phyloP scores from a whole-genome alignment of 2,797 vertebrate species.

The Adelosebastes latens region DNA sequence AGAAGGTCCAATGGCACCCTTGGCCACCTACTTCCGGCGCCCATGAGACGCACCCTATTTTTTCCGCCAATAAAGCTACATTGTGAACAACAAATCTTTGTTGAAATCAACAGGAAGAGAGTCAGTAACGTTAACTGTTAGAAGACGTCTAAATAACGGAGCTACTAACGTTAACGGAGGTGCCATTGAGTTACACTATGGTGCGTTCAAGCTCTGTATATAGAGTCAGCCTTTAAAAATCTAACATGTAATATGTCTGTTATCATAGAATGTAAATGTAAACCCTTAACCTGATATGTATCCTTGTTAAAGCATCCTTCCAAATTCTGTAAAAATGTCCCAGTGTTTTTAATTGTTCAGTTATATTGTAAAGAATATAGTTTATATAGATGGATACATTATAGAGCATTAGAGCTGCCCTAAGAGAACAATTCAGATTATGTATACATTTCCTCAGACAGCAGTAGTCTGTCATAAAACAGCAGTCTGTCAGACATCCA shows the following conservation, averaged over 20 bases:
- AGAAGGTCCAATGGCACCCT: too few relatives aligned
- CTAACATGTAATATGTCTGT: background rate
- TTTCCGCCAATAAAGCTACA: too few relatives aligned
- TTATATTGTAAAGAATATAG: background rate
- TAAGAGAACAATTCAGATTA: slow-evolving; percentile 20
- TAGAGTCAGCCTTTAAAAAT: too few relatives aligned
- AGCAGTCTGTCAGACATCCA: slow-evolving; percentile 20
- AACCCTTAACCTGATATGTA: background rate
- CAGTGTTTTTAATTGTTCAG: background rate
- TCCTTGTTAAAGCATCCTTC: background rate
- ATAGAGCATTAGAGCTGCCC: background rate
- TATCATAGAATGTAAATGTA: background rate
- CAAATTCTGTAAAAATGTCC: background rate
- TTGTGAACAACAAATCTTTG: too few relatives aligned
- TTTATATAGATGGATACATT: background rate
- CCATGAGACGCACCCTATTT: too few relatives aligned
- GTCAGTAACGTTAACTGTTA: too few relatives aligned
- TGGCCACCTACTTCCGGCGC: too few relatives aligned
- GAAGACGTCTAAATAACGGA: too few relatives aligned
- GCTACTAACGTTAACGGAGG: too few relatives aligned
- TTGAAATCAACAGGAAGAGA: too few relatives aligned
- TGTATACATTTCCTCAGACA: slow-evolving; percentile 2
- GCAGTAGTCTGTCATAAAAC: background rate
- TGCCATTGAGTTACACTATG: too few relatives aligned
- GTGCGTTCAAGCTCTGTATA: too few relatives aligned